These are phyloP conservation scores for Helogale parvula DNA, from an alignment of 2,113 vertebrate species.

Conservation along the genomic window DNA sequence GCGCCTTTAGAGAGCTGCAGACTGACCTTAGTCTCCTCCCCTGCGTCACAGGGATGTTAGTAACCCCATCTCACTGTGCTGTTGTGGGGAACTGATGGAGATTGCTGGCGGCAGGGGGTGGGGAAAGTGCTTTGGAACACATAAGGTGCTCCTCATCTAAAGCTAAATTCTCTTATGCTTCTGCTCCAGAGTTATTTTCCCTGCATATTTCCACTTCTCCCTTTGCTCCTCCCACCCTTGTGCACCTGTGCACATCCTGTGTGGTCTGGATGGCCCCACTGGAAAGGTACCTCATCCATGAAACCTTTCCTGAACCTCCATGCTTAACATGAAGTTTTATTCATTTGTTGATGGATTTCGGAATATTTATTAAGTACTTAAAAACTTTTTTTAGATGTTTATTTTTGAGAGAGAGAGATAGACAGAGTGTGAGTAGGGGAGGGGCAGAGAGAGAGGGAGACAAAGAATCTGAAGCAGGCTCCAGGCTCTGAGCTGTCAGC, in stretches of 20 bases:
- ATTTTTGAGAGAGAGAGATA: no score
- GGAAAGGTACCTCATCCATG: background rate
- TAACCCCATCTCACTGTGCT: background rate
- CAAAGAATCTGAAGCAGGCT: no score
- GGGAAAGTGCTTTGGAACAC: rapidly evolving
- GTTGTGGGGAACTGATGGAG: background rate
- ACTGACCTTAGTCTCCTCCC: background rate
- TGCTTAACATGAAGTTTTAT: background rate
- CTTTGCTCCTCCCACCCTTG: background rate
- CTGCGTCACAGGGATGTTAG: background rate
- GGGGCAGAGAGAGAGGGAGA: no score
- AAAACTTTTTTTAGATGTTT: no score
- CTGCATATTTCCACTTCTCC: background rate
- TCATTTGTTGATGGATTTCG: background rate
- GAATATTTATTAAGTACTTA: background rate
- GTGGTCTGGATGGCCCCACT: background rate
- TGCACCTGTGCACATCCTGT: background rate
- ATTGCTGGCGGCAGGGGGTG: rapidly evolving
- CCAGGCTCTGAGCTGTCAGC: no score
- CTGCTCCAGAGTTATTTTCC: background rate
- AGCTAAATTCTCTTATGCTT: background rate
- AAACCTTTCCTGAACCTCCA: background rate
- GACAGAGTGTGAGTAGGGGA: no score
- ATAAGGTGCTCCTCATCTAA: background rate
- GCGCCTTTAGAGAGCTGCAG: background rate